A percentile compares a stretch with the other conserved stretches of the same genome.
phyloP scores from a whole-genome alignment of 2,797 vertebrate genomes.

The Falco biarmicus region DNA sequence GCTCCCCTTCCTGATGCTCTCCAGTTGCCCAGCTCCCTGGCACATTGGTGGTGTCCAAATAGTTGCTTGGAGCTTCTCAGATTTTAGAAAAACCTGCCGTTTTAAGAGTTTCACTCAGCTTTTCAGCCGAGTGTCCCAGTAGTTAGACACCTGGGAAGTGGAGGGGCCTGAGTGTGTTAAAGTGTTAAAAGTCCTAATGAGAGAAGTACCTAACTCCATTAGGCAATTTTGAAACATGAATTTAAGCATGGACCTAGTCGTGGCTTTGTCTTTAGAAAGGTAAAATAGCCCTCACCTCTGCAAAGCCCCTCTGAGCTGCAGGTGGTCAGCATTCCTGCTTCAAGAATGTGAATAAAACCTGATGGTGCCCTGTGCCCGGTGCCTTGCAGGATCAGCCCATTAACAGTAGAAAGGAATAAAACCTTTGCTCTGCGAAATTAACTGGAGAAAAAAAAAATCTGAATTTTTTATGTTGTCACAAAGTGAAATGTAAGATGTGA shows the following conservation, averaged over 20 bases:
- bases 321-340: neutral
- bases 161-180: neutral
- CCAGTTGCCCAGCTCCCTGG: fast-evolving
- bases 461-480: neutral
- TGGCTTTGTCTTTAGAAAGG: neutral
- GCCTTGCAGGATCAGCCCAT: neutral
- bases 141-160: neutral
- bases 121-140: neutral
- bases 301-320: neutral
- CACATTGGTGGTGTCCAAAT: fast-evolving
- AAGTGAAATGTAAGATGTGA: neutral
- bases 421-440: neutral
- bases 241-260: neutral
- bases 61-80: neutral
- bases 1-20: neutral
- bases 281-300: neutral
- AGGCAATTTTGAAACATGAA: neutral
- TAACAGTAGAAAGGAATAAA: neutral
- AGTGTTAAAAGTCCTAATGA: neutral
- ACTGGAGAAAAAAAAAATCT: neutral
- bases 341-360: neutral
- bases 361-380: neutral
- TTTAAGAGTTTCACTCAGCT: neutral
- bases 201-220: neutral
- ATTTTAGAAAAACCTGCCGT: neutral